Base-by-base conservation (phyloP, 37 sponge, comb jelly and placozoan genomes). In the Beroe forskalii region DNA sequence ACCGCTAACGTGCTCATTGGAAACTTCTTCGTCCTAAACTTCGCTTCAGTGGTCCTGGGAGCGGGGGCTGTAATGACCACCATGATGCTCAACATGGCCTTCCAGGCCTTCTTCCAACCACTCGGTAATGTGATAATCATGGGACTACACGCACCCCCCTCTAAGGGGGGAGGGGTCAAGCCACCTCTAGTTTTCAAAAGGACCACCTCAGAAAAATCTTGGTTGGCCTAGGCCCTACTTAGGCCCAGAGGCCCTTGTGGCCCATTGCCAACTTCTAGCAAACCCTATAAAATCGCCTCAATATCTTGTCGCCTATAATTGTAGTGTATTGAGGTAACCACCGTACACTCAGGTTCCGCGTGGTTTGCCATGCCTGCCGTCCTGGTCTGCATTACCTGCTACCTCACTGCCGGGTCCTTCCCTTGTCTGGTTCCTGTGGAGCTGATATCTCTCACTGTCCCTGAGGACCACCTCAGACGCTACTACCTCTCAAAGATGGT, bases 91-190 rank as follows among this genome's bases (percentile, higher is more conserved):
- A 80, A 41, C 44, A 80, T 80, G 86, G 86, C 86, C 1, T 22
- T 43, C 40, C 86, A 80, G 40, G 40, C 40, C 31, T 80, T 80
- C 27, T 80, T 32, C 40, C 44, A 44, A 23, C 86, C 86, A 1
- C 40, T 80, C 44, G 86, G 86, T 80, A 37, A 72, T 36, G 6
- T 63, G n/a, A n/a, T n/a, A n/a, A n/a, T n/a, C n/a, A n/a, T n/a
- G n/a, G n/a, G n/a, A n/a, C n/a, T n/a, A n/a, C n/a, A n/a, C n/a
- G n/a, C n/a, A n/a, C n/a, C n/a, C n/a, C n/a, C n/a, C n/a, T n/a
- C n/a, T n/a, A n/a, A n/a, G n/a, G n/a, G n/a, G n/a, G n/a, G n/a
- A n/a, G n/a, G n/a, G n/a, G n/a, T n/a, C n/a, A n/a, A n/a, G n/a
- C n/a, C n/a, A n/a, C n/a, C n/a, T n/a, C n/a, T n/a, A n/a, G n/a